Percentiles rank a stretch among this genome's conserved stretches.
phyloP scores from a whole-genome alignment of 2,113 vertebrate genomes.

The Hemicordylus capensis region DNA sequence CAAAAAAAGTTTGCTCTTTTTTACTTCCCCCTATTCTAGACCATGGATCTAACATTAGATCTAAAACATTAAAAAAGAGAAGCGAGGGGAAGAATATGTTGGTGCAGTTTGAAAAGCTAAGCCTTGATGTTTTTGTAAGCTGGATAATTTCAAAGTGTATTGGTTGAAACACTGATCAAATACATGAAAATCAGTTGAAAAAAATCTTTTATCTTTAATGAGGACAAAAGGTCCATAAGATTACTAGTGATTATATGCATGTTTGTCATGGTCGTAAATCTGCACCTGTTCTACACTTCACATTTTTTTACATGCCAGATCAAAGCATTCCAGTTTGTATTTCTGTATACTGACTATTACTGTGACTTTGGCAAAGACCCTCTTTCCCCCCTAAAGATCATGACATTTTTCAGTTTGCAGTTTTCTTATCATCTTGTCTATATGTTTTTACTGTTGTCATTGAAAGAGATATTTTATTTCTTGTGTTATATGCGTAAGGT shows the following conservation, averaged over 20 bases:
- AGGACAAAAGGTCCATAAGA: constrained; percentile 64
- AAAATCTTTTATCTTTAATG: constrained; percentile 69
- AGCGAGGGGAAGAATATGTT: constrained; percentile 3
- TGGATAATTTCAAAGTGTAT: constrained; percentile 59
- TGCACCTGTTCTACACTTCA: constrained; percentile 76
- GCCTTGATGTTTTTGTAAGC: constrained; percentile 5
- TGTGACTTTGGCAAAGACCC: constrained; percentile 15
- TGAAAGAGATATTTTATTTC: background rate
- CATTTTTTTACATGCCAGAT: constrained; percentile 79
- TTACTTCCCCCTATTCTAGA: too few relatives aligned
- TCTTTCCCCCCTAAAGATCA: background rate
- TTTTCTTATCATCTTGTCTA: background rate
- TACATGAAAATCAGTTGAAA: constrained; percentile 53
- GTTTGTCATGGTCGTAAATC: constrained; percentile 83
- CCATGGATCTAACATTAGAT: background rate
- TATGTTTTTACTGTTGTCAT: background rate
- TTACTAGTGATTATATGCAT: constrained; percentile 78
- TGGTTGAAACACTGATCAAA: constrained; percentile 48
- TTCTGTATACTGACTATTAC: constrained; percentile 30
- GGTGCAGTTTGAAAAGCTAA: constrained; percentile 25
- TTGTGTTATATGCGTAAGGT: background rate
- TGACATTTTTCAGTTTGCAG: background rate
- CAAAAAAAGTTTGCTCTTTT: too few relatives aligned
- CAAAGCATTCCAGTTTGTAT: constrained; percentile 79
- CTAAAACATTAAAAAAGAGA: background rate